phyloP scores from a whole-genome alignment of 2,113 vertebrate genomes.

The Panthera uncia region DNA sequence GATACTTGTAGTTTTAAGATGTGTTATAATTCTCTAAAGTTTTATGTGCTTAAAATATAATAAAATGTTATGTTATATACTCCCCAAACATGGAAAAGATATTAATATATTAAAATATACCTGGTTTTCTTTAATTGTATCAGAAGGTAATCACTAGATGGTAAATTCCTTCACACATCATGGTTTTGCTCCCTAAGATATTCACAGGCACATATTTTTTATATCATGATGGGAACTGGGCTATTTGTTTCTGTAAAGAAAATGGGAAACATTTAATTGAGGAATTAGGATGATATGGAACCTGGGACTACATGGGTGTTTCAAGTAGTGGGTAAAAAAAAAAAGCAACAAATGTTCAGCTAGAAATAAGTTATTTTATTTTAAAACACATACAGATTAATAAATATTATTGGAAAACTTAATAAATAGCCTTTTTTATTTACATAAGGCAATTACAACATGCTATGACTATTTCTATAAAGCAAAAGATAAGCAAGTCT shows the following conservation, averaged over 20 bases:
- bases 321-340: slow-evolving; percentile 28
- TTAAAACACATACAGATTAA: slow-evolving; percentile 88
- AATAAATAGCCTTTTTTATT: slow-evolving; percentile 87
- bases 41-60: slow-evolving; percentile 22
- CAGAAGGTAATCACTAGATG: neutral
- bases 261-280: neutral
- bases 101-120: slow-evolving; percentile 30
- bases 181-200: neutral
- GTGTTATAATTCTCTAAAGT: neutral
- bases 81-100: neutral
- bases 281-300: neutral
- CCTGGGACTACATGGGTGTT: neutral
- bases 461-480: slow-evolving; percentile 85
- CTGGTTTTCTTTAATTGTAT: neutral
- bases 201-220: neutral
- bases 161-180: neutral
- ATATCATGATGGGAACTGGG: neutral
- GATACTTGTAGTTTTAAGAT: neutral
- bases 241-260: neutral
- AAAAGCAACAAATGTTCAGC: slow-evolving; percentile 71
- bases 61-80: neutral
- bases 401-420: slow-evolving; percentile 88
- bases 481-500: slow-evolving; percentile 84
- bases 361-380: slow-evolving; percentile 88
- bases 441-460: slow-evolving; percentile 88